Evolutionary conservation across 2,113 vertebrate species (phyloP), one percentile per base, ranked within the genome.

Genomic region (Meriones unguiculatus): DNA sequence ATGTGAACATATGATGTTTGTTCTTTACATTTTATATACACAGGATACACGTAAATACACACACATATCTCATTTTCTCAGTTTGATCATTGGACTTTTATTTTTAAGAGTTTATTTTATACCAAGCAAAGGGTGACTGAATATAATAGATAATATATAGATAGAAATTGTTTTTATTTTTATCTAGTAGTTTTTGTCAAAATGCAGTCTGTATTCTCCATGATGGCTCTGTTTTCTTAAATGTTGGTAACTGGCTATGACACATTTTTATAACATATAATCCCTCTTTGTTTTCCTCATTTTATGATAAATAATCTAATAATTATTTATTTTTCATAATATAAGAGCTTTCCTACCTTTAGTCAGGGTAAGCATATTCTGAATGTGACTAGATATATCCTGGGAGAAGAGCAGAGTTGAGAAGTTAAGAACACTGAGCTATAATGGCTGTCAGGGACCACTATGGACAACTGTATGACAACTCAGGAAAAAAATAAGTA

Each of bases 101-200:
- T 91, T 90, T 95, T 81, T 22, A 13, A 54, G 38, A 9, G 2
- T 14, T 20, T 35, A 35, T 64, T 64, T 84, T 75, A 81, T 35
- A 46, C 54, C 22, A 41, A 41, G 9, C 12, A 89, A 46, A 76
- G 76, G 46, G 82, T 7, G 14, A 72, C 11, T 81, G 14, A 3
- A 35, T 3, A 85, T 59, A 30, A 72, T 10, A 91, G 80, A 41
- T 25, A 81, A 50, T 35, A 73, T 32, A 75, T 38, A 62, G 12
- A 32, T 54, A 46, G 64, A 1, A 67, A 18, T 87, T 80, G 32
- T 32, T 50, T 70, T n/a, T n/a, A n/a, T 70, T 62, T 25, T 89
- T 73, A 67, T 64, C 50, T 95, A 90, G 15, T 89, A 50, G 93
- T 90, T 75, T 13, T 73, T 85, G 20, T 12, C 94, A 89, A 91